phyloP scores from a whole-genome alignment of 2,888 invertebrate genomes.

The Hyppa rectilinea region DNA sequence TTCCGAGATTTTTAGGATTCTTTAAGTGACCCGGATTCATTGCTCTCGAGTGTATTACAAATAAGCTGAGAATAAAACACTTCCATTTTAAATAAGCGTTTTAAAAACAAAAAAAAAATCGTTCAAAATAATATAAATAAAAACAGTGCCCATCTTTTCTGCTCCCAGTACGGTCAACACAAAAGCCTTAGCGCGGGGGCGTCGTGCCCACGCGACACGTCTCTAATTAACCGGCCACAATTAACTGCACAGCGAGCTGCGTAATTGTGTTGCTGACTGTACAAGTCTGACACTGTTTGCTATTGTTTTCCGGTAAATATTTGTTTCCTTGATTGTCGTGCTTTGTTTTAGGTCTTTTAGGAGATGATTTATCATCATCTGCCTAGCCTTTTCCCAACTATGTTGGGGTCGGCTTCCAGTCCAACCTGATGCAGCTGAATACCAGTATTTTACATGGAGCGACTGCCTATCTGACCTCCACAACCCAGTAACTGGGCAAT shows the following conservation, averaged over 20 bases:
- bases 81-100: too few species aligned
- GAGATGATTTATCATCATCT: too few species aligned
- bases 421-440: too few species aligned
- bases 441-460: too few species aligned
- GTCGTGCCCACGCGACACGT: constrained; percentile 84
- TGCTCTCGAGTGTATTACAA: too few species aligned
- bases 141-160: constrained; percentile 26
- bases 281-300: constrained; percentile 67
- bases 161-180: constrained; percentile 59
- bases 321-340: constrained; percentile 56
- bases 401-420: too few species aligned
- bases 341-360: constrained; percentile 15
- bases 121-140: background rate
- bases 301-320: constrained; percentile 56
- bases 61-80: background rate
- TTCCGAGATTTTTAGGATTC: too few species aligned
- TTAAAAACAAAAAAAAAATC: too few species aligned
- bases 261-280: constrained; percentile 78
- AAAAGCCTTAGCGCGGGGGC: constrained; percentile 73
- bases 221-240: constrained; percentile 86
- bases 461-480: too few species aligned
- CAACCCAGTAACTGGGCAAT: too few species aligned
- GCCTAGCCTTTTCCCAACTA: too few species aligned
- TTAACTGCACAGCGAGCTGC: constrained; percentile 78
- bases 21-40: too few species aligned